Conservation (phyloP, 2,113 vertebrate genomes). For the Semicossyphus pulcher region DNA sequence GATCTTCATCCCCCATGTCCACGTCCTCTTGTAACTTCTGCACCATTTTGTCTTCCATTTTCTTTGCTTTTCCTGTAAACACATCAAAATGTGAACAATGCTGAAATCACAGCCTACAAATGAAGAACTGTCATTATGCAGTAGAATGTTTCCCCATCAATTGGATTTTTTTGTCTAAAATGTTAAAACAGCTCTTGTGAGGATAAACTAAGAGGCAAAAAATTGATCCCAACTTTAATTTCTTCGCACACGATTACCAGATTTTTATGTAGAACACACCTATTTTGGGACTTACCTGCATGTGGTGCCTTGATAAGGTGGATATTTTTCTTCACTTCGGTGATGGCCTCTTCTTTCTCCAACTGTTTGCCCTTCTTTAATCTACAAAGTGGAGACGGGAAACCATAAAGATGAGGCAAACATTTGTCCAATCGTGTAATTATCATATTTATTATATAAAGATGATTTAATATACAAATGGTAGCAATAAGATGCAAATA, state of each 20-base stretch:
- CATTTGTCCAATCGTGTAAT: too few species aligned
- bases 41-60: slow-evolving; percentile 97
- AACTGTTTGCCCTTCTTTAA: slow-evolving; percentile 95
- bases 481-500: background rate
- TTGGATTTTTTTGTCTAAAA: background rate
- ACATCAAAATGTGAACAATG: background rate
- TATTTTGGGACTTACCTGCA: slow-evolving; percentile 83
- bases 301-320: slow-evolving; percentile 95
- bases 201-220: too few species aligned
- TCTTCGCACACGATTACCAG: too few species aligned
- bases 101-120: background rate
- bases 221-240: too few species aligned
- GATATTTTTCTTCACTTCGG: slow-evolving; percentile 96
- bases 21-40: slow-evolving; percentile 92
- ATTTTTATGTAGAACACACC: too few species aligned
- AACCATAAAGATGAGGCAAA: background rate
- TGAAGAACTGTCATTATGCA: background rate
- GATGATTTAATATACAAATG: too few species aligned
- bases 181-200: too few species aligned
- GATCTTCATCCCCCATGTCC: slow-evolving; percentile 87
- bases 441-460: too few species aligned
- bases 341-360: slow-evolving; percentile 92
- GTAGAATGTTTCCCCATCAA: too few species aligned
- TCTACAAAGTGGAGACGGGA: slow-evolving; percentile 71
- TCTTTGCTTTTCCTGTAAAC: slow-evolving; percentile 87